Evolutionary conservation across 1,140 invertebrate species (phyloP).

Genomic region (Leguminivora glycinivorella): DNA sequence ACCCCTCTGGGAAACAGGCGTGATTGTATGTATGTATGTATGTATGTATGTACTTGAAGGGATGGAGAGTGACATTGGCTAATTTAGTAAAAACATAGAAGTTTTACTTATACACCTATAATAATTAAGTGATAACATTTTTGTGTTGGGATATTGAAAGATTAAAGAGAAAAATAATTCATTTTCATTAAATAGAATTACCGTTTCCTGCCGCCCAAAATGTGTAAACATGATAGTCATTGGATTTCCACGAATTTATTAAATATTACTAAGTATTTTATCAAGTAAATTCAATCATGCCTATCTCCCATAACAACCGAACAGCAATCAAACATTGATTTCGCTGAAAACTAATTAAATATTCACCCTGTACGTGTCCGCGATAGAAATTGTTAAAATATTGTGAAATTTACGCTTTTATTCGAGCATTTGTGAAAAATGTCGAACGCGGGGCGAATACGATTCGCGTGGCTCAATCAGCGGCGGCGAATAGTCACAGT

Average conservation of each 20-base stretch:
- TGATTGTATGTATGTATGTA: too few relatives aligned
- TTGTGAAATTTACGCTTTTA: conserved; percentile 11
- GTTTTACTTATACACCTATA: too few relatives aligned
- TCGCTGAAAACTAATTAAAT: conserved; percentile 9
- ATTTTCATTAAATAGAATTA: too few relatives aligned
- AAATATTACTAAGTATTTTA: not conserved
- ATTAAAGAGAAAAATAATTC: too few relatives aligned
- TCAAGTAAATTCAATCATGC: not conserved
- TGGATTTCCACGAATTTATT: not conserved
- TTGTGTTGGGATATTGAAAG: too few relatives aligned
- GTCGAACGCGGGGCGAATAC: conserved; percentile 13
- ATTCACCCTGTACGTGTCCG: conserved; percentile 6
- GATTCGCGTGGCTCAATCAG: conserved; percentile 11
- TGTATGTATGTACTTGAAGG: too few relatives aligned
- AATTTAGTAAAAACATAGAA: too few relatives aligned
- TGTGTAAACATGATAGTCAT: not conserved
- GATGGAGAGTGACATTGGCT: too few relatives aligned
- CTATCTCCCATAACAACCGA: not conserved
- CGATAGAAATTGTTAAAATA: conserved; percentile 13
- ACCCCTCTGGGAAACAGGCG: too few relatives aligned
- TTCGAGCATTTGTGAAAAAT: conserved; percentile 10
- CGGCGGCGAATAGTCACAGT: not conserved
- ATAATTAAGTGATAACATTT: too few relatives aligned
- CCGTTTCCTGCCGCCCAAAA: not conserved
- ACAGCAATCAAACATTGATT: not conserved